Evolutionary conservation across 2,888 invertebrate genomes (phyloP), one percentile per base, ranked within the genome.

Genomic region (Dichetophora obliterata): DNA sequence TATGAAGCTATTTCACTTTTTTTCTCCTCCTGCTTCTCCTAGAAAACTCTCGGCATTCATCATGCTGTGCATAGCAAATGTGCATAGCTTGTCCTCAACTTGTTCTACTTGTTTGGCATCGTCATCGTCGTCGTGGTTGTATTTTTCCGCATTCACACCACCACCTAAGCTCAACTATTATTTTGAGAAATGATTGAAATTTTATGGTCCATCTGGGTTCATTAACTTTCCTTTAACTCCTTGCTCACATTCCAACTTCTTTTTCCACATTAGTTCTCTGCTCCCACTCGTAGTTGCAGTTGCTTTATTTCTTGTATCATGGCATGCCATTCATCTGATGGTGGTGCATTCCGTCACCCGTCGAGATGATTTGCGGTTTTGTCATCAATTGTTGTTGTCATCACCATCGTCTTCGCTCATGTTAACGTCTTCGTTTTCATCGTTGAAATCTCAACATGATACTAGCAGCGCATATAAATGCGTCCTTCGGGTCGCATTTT

Each of bases 141-240:
- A 22, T 31, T 34, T 70, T 70, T 37, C 24, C 16, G 16, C 61
- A 52, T 22, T 57, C n/a, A 24, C 50, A 22, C 66, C n/a, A 24
- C 50, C 34, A 34, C 43, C 71, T 50, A 52, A 61, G 57, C 77
- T 75, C 66, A 76, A 78, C 66, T n/a, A 61, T 65, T 75, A 75
- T 80, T 83, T 82, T 86, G 84, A 82, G 80, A 82, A 85, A 86
- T 85, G 85, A 85, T 84, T 81, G 82, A 82, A 84, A 82, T 81
- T 81, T 80, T 73, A 79, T 68, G 81, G 80, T 81, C 82, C 82
- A 82, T 79, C 80, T 83, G 83, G 82, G 76, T 80, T 78, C 80
- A 80, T 80, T 80, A 80, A 78, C 79, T 78, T 75, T 75, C 54
- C 75, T 76, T 66, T 75, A 43, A 19, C 69, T 14, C 63, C 5